Percentiles rank a stretch among this genome's conserved stretches.
Conservation (phyloP, 2,113 vertebrate species). For the Paraplagusia blochii region DNA sequence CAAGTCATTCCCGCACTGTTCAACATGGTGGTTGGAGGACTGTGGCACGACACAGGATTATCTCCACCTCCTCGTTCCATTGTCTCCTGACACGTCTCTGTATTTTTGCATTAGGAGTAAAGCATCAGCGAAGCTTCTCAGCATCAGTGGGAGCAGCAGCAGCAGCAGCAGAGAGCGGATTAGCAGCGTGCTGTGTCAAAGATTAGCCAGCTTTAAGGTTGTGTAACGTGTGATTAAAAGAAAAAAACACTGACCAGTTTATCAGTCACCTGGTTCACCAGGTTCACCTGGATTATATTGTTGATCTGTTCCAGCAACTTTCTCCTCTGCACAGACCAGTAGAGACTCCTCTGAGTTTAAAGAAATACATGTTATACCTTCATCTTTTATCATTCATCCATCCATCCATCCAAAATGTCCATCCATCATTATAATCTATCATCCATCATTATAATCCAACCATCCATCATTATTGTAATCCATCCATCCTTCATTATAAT, state of each 20-base stretch:
- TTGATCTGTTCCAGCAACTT: not conserved
- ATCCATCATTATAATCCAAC: no score
- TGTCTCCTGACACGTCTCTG: not conserved
- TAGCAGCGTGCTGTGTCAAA: constrained; percentile 2
- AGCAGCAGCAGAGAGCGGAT: constrained; percentile 7
- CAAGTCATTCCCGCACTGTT: no score
- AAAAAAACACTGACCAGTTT: constrained; percentile 15
- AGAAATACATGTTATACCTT: no score
- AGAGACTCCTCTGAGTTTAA: no score
- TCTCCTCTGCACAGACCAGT: not conserved
- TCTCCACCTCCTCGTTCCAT: no score
- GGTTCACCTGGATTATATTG: constrained; percentile 39
- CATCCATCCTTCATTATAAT: no score
- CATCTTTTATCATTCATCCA: no score
- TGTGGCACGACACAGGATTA: no score
- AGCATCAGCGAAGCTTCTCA: constrained; percentile 1
- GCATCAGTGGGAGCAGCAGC: not conserved
- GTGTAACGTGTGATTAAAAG: constrained; percentile 37
- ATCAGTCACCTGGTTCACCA: constrained; percentile 13
- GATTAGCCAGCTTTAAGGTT: constrained; percentile 40
- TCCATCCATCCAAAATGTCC: no score
- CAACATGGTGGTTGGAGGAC: no score
- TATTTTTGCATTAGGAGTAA: not conserved
- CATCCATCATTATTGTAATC: no score
- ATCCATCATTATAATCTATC: no score